Conservation (phyloP, 2,797 vertebrate species). For the Thamnophis elegans region DNA sequence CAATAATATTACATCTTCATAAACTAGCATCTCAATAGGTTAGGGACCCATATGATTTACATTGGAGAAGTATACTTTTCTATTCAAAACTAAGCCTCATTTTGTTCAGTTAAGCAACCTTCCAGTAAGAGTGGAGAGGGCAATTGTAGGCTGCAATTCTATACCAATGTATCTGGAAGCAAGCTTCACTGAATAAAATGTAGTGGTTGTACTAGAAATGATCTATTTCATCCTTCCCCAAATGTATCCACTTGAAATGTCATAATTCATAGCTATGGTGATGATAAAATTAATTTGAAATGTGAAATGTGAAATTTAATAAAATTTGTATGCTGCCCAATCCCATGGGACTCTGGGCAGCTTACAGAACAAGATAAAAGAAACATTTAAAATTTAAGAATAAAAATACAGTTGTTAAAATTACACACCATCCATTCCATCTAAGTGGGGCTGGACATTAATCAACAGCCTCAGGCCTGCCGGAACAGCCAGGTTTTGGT, state of each 20-base stretch:
- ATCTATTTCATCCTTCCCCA: not conserved
- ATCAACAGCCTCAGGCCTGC: too few relatives aligned
- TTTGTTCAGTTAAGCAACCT: not conserved
- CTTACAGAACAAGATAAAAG: too few relatives aligned
- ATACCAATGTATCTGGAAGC: not conserved
- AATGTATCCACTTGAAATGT: not conserved
- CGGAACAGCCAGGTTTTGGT: too few relatives aligned
- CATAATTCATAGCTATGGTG: not conserved
- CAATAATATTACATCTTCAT: not conserved
- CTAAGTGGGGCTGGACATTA: too few relatives aligned
- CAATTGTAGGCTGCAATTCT: not conserved
- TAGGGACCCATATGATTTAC: constrained; percentile 5
- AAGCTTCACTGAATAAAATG: not conserved
- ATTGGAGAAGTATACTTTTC: not conserved
- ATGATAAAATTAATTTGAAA: not conserved
- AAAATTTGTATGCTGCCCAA: too few relatives aligned
- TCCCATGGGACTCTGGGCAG: too few relatives aligned
- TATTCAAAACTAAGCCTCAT: not conserved
- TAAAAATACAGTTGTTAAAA: too few relatives aligned
- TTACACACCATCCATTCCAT: too few relatives aligned
- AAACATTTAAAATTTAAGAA: too few relatives aligned
- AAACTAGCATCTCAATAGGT: constrained; percentile 49
- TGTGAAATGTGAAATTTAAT: too few relatives aligned
- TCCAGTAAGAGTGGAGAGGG: not conserved
- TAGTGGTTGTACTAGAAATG: not conserved